phyloP scores from a whole-genome alignment of 2,888 invertebrate species.

The Molorchus minor region DNA sequence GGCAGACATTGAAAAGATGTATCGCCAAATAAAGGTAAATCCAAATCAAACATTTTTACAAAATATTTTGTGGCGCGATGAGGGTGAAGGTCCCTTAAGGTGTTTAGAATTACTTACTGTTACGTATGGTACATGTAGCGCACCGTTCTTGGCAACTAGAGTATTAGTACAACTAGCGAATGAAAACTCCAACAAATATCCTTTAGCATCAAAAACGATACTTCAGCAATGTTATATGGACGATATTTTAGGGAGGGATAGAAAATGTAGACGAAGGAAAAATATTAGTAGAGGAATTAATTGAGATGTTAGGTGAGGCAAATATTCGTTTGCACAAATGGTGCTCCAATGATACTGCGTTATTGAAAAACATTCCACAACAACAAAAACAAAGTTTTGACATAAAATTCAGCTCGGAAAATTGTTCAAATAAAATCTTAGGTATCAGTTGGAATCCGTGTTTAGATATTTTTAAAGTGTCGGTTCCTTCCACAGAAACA shows the following conservation, averaged over 20 bases:
- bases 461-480: background rate
- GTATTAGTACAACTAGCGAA: background rate
- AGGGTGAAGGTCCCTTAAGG: background rate
- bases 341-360: background rate
- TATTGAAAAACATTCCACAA: background rate
- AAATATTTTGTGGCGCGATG: slow-evolving; percentile 14
- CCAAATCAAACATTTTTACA: background rate
- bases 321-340: background rate
- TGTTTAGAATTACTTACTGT: background rate
- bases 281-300: background rate
- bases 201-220: background rate
- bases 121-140: slow-evolving; percentile 12
- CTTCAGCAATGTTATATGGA: slow-evolving; percentile 10
- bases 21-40: slow-evolving; percentile 4
- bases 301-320: background rate
- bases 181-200: background rate
- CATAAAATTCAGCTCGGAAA: background rate
- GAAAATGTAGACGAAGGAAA: background rate
- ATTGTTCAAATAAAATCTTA: background rate
- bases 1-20: slow-evolving; percentile 18
- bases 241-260: slow-evolving; percentile 5
- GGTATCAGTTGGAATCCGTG: background rate
- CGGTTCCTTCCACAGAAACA: background rate
- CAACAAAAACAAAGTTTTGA: background rate
- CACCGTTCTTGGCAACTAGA: slow-evolving; percentile 13